A percentile compares a stretch with the other conserved stretches of the same genome.
Evolutionary conservation across 2,888 invertebrate species (phyloP).

Genomic region (Eurytoma adleriae): DNA sequence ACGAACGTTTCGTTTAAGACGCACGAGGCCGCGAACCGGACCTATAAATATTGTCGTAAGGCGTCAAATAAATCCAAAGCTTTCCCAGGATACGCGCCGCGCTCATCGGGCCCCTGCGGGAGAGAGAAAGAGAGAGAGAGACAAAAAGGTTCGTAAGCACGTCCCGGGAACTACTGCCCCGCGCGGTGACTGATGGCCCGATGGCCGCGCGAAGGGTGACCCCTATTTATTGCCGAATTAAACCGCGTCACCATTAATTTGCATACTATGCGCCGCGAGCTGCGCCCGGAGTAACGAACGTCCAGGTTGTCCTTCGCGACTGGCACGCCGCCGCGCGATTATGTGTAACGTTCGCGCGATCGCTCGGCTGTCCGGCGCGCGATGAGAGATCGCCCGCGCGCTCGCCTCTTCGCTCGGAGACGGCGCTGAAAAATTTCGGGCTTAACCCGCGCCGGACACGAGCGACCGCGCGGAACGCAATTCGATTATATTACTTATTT

Average conservation of each 20-base stretch:
- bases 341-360: no score
- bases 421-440: neutral
- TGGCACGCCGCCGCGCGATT: neutral
- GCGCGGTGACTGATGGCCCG: slow-evolving; percentile 71
- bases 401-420: neutral
- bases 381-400: neutral
- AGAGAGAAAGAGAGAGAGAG: slow-evolving; percentile 53
- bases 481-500: no score
- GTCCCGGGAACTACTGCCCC: neutral
- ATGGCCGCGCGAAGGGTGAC: slow-evolving; percentile 72
- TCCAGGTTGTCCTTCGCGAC: neutral
- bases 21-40: slow-evolving; percentile 68
- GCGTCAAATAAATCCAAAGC: slow-evolving; percentile 75
- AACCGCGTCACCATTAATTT: slow-evolving; percentile 76
- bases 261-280: slow-evolving; percentile 66
- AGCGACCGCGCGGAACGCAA: no score
- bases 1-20: slow-evolving; percentile 64
- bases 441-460: neutral
- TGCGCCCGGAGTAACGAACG: neutral
- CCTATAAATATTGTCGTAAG: slow-evolving; percentile 75
- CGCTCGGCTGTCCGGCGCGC: neutral
- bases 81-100: slow-evolving; percentile 71
- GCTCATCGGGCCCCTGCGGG: neutral
- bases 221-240: slow-evolving; percentile 76
- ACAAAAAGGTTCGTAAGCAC: slow-evolving; percentile 63